phyloP scores from a whole-genome alignment of 1,140 invertebrate species.

The Hypothenemus hampei region DNA sequence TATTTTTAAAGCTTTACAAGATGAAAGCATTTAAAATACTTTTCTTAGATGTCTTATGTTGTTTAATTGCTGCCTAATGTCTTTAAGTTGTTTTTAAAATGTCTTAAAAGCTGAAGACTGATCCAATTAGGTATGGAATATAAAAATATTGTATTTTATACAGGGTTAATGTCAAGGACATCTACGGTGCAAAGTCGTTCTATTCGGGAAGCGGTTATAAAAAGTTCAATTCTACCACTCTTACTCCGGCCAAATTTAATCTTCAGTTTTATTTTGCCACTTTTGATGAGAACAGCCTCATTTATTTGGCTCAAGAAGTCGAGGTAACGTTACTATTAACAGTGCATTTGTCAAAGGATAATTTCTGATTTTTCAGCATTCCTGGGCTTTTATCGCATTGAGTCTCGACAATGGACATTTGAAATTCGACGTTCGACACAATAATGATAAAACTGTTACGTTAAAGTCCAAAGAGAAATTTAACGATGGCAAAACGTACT shows the following conservation, averaged over 20 bases:
- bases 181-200: slow-evolving; percentile 22
- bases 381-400: slow-evolving; percentile 47
- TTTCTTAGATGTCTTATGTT: too few relatives aligned
- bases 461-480: slow-evolving; percentile 67
- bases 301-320: slow-evolving; percentile 64
- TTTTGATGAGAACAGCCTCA: slow-evolving; percentile 79
- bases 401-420: slow-evolving; percentile 70
- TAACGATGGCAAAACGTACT: slow-evolving; percentile 77
- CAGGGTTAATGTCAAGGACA: slow-evolving; percentile 1
- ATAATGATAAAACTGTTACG: slow-evolving; percentile 46
- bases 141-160: too few relatives aligned
- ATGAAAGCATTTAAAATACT: too few relatives aligned
- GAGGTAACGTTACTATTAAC: slow-evolving; percentile 8
- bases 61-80: too few relatives aligned
- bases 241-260: slow-evolving; percentile 63
- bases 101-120: too few relatives aligned
- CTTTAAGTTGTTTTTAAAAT: too few relatives aligned
- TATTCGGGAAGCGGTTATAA: slow-evolving; percentile 31
- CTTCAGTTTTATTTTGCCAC: slow-evolving; percentile 79
- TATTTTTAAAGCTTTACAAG: too few relatives aligned
- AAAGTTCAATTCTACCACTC: slow-evolving; percentile 8
- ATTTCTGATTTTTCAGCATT: slow-evolving; percentile 8
- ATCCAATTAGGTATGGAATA: too few relatives aligned
- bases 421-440: slow-evolving; percentile 68
- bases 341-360: too few relatives aligned